Evolutionary conservation across 1,140 invertebrate genomes (phyloP).

Genomic region (Drosophila nigrodunni): DNA sequence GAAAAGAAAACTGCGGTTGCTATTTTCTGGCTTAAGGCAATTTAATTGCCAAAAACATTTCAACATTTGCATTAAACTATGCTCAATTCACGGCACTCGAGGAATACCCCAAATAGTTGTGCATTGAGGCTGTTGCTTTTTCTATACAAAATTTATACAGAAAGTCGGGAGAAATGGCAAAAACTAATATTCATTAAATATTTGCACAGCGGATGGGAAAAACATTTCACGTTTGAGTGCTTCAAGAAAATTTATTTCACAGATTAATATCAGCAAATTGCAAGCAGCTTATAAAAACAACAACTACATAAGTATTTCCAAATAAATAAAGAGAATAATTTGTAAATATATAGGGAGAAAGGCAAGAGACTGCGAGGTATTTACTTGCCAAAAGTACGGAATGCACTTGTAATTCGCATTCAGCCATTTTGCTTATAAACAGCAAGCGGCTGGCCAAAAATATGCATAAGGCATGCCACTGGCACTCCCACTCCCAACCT

Average conservation of each 20-base stretch:
- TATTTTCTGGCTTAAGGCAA: slow-evolving; percentile 33
- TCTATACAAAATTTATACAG: slow-evolving; percentile 4
- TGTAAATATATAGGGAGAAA: slow-evolving; percentile 49
- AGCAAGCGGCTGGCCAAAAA: slow-evolving; percentile 28
- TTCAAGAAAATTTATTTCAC: slow-evolving; percentile 68
- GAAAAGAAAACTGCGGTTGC: slow-evolving; percentile 2
- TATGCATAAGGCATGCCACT: slow-evolving; percentile 33
- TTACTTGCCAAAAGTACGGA: neutral
- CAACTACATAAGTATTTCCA: neutral
- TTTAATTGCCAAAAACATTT: slow-evolving; percentile 55
- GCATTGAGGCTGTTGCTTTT: slow-evolving; percentile 28
- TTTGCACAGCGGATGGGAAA: slow-evolving; percentile 51
- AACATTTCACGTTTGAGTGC: slow-evolving; percentile 75
- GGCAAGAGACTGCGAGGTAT: neutral
- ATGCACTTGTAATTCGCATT: slow-evolving; percentile 17
- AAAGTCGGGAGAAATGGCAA: slow-evolving; percentile 23
- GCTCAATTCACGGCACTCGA: slow-evolving; percentile 58
- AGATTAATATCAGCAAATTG: slow-evolving; percentile 74
- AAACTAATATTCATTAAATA: slow-evolving; percentile 81
- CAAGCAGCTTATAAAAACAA: slow-evolving; percentile 46
- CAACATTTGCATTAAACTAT: slow-evolving; percentile 55
- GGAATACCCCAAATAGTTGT: slow-evolving; percentile 3
- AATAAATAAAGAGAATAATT: neutral
- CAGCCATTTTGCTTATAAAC: slow-evolving; percentile 15
- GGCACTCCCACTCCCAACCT: neutral